Base-by-base conservation (phyloP, 2,797 vertebrate genomes). In the Danio tinwini region DNA sequence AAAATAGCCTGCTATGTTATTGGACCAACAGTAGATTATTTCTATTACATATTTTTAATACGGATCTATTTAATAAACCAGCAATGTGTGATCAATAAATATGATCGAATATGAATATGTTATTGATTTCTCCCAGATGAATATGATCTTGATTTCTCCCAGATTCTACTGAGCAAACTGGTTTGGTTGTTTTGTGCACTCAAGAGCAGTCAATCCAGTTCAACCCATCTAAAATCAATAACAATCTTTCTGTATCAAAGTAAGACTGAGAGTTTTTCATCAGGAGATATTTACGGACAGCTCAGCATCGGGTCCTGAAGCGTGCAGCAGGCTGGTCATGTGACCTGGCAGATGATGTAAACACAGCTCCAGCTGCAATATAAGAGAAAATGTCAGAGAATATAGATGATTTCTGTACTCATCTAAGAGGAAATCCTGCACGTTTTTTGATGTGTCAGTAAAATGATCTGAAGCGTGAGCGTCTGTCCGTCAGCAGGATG, bases 311-410 rank as follows among this genome's bases (percentile, higher is more conserved):
- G 75, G 64, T 50, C 53, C 64, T 77, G 44, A 39, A 39, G 45
- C 44, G 16, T 62, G 6, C 21, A 64, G 39, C 2, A 13, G 44
- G 49, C 21, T 21, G 79, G 72, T 76, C 79, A 81, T 63, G 70
- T 81, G 79, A 76, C 63, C 37, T 49, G 39, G 53, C 7, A 21
- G 17, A 37, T 50, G 71, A 59, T 6, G 53, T 11, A 44, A 4
- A 52, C 19, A 42, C 8, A 16, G 55, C 8, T 58, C 21, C 56
- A 42, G 17, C n/a, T 52, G 59, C 73, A n/a, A 55, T 13, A 49
- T 7, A 2, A 6, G 49, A 37, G 2, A 45, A 19, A 14, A 64
- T 55, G 8, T 40, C 7, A 21, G 14, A 11, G 2, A 4, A 19
- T 5, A 42, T 21, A 12, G 1, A 4, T 45, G 12, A 13, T 21